Percentiles rank a stretch among this genome's conserved stretches.
These are phyloP conservation scores for Psilopsiagon aymara DNA, from an alignment of 2,113 vertebrate species.

Conservation along the genomic window DNA sequence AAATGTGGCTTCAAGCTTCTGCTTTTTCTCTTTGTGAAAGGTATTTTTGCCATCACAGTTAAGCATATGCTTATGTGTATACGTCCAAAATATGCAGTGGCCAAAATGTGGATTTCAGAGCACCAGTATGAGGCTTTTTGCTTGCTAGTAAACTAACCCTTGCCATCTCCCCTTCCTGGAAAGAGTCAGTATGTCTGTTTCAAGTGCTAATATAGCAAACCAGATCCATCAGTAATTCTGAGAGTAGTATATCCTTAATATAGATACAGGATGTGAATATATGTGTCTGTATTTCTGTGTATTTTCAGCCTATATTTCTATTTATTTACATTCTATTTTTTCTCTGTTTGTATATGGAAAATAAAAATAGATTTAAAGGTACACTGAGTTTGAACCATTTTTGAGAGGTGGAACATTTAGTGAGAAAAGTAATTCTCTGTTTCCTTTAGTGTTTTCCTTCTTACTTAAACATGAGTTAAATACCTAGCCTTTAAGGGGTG, in stretches of 20 bases:
- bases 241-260: not conserved
- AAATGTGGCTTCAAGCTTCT: slow-evolving; percentile 15
- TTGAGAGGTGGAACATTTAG: not conserved
- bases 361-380: slow-evolving; percentile 23
- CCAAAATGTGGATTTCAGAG: not conserved
- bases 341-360: not conserved
- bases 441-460: not conserved
- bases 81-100: not conserved
- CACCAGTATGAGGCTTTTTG: not conserved
- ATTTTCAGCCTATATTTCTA: not conserved
- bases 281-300: not conserved
- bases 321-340: not conserved
- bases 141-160: not conserved
- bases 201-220: not conserved
- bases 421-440: not conserved
- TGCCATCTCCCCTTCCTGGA: not conserved
- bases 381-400: not conserved
- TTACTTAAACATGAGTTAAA: not conserved
- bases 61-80: not conserved
- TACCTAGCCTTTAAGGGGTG: not conserved
- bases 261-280: not conserved
- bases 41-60: not conserved
- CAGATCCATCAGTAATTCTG: not conserved
- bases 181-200: not conserved
- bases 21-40: not conserved